Evolutionary conservation across 2,888 invertebrate species (phyloP).

Genomic region (Automeris io): DNA sequence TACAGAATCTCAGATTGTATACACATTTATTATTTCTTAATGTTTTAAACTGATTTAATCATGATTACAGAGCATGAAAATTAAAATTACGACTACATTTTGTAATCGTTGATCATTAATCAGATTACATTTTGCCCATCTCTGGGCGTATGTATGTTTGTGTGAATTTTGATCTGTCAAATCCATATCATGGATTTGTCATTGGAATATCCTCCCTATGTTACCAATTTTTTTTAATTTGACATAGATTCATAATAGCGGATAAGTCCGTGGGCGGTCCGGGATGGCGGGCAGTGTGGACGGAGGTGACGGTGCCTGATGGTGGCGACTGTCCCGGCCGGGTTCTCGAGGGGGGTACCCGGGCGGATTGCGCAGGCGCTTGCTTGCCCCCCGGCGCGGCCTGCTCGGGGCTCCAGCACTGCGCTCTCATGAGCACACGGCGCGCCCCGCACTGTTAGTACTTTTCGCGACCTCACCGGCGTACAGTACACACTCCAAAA

Average conservation of each 20-base stretch:
- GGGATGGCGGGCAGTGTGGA: slow-evolving; percentile 97
- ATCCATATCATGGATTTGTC: neutral
- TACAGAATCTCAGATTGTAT: too few relatives aligned
- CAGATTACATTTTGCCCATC: too few relatives aligned
- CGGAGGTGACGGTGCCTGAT: slow-evolving; percentile 86
- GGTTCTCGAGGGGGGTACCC: slow-evolving; percentile 30
- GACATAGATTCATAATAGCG: slow-evolving; percentile 96
- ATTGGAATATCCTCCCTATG: neutral
- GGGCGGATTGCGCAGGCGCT: slow-evolving; percentile 39
- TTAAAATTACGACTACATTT: too few relatives aligned
- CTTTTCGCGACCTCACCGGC: slow-evolving; percentile 14
- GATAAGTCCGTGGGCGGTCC: slow-evolving; percentile 96
- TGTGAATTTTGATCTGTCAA: too few relatives aligned
- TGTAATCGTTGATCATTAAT: too few relatives aligned
- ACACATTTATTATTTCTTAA: too few relatives aligned
- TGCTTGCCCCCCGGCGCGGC: slow-evolving; percentile 60
- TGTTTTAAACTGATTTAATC: too few relatives aligned
- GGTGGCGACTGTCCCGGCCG: slow-evolving; percentile 51
- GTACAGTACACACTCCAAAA: neutral
- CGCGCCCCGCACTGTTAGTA: slow-evolving; percentile 83
- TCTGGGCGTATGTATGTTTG: too few relatives aligned
- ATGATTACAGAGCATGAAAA: too few relatives aligned
- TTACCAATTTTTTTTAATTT: slow-evolving; percentile 14
- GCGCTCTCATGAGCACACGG: slow-evolving; percentile 83
- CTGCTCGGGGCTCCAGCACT: slow-evolving; percentile 78